Evolutionary conservation across 2,113 vertebrate genomes (phyloP), one percentile per base, ranked within the genome.

Genomic region (Falcunculus frontatus): DNA sequence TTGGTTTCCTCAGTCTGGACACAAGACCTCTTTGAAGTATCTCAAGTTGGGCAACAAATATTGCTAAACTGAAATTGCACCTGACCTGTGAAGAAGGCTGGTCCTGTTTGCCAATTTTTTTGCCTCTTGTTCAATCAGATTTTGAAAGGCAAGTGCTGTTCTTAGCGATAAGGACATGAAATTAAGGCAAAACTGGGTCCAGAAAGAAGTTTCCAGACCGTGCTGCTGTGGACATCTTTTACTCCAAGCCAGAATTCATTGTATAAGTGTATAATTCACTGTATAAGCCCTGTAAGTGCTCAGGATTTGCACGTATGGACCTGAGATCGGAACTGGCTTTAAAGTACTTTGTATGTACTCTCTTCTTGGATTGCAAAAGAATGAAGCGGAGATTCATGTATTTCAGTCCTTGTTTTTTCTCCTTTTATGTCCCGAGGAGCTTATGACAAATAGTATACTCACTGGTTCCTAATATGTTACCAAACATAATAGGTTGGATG

Each of bases 51-150:
- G 84, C 87, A 96, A 91, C 30, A 73, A 90, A 91, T 80, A 91
- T 86, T 95, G 79, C 93, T 93, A 86, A 95, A 94, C 32, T 47
- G 57, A 93, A 94, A 73, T 84, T 94, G 87, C 82, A 96, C 89
- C 70, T 96, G 87, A 85, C 59, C 70, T 91, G 39, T 91, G 55
- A 77, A 87, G 79, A 96, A 95, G 46, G 46, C 67, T 67, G 42
- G 30, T 90, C 33, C n/a, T 91, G n/a, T 75, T 78, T 93, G 52
- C 25, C 9, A 4, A 19, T 10, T 42, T 49, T 41, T 86, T 60
- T 13, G 16, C n/a, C 29, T 74, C 77, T 74, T 7, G 4, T 84
- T 91, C 77, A 86, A 16, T 64, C 60, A 87, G 29, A 82, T 86
- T 57, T 78, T 92, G 69, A 73, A 20, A 70, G n/a, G 49, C 11